phyloP scores from a whole-genome alignment of 2,888 invertebrate genomes.

The Synergus gifuensis region DNA sequence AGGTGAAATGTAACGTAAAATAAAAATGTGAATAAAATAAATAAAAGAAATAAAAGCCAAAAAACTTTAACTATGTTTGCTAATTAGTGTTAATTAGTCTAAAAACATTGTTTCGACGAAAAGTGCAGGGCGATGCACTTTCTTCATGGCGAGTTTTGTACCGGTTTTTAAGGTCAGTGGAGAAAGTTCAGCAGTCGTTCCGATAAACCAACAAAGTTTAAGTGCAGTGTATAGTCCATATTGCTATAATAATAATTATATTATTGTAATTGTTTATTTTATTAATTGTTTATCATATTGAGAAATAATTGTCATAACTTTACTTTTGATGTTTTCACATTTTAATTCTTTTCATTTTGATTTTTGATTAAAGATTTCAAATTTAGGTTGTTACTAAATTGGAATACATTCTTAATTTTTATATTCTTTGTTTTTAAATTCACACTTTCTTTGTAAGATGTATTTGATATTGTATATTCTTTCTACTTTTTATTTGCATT shows the following conservation, averaged over 20 bases:
- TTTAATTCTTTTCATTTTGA: too few relatives aligned
- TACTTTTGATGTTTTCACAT: too few relatives aligned
- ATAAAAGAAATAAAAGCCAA: background rate
- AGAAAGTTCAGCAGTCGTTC: conserved; percentile 64
- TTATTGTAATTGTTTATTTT: too few relatives aligned
- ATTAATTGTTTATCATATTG: too few relatives aligned
- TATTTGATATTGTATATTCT: too few relatives aligned
- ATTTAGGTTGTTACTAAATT: too few relatives aligned
- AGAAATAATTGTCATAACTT: too few relatives aligned
- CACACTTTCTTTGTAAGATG: background rate
- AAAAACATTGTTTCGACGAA: conserved; percentile 17
- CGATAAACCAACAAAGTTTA: conserved; percentile 13
- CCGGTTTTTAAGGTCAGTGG: conserved; percentile 67
- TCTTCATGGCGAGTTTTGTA: conserved; percentile 56
- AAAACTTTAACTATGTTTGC: background rate
- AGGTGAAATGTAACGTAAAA: background rate
- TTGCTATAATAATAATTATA: background rate
- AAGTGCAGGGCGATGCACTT: conserved; percentile 66
- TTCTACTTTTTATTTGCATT: background rate
- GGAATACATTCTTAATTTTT: too few relatives aligned
- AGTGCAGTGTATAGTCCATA: background rate
- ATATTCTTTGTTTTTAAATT: background rate
- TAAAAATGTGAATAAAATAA: background rate
- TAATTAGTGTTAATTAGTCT: background rate
- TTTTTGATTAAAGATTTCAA: too few relatives aligned